Evolutionary conservation across 2,113 vertebrate genomes (phyloP).

Genomic region (Lophochroa leadbeateri): DNA sequence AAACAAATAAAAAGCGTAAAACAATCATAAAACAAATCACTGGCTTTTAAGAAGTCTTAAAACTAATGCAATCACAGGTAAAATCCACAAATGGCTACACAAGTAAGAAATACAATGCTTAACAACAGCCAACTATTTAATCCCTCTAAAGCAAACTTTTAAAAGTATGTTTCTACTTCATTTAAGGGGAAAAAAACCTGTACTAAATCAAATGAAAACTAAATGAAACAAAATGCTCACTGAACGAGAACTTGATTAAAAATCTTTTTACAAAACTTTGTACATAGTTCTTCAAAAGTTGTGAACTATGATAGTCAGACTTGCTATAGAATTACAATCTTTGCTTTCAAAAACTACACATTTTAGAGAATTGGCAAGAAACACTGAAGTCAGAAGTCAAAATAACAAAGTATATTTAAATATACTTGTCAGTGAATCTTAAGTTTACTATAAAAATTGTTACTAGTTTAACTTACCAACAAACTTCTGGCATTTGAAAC

Average conservation of each 20-base stretch:
- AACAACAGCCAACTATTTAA: background rate
- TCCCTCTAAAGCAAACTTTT: background rate
- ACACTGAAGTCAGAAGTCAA: background rate
- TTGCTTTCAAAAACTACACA: background rate
- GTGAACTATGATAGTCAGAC: background rate
- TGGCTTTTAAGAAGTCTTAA: background rate
- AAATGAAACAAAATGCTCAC: background rate
- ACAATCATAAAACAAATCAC: background rate
- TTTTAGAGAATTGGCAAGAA: background rate
- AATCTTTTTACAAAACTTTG: background rate
- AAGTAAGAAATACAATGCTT: background rate
- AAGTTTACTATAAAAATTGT: background rate
- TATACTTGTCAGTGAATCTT: background rate
- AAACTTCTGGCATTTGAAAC: slow-evolving; percentile 92
- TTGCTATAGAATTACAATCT: background rate
- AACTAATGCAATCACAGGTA: background rate
- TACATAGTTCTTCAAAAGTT: background rate
- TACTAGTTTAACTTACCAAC: slow-evolving; percentile 74
- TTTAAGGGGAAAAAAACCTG: background rate
- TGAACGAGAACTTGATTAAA: background rate
- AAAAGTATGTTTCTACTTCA: background rate
- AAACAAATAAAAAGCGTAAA: background rate
- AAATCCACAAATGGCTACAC: background rate
- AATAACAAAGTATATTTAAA: background rate
- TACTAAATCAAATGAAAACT: background rate